These are phyloP conservation scores for Gambusia holbrooki DNA, from an alignment of 2,113 vertebrate genomes.

Conservation along the genomic window DNA sequence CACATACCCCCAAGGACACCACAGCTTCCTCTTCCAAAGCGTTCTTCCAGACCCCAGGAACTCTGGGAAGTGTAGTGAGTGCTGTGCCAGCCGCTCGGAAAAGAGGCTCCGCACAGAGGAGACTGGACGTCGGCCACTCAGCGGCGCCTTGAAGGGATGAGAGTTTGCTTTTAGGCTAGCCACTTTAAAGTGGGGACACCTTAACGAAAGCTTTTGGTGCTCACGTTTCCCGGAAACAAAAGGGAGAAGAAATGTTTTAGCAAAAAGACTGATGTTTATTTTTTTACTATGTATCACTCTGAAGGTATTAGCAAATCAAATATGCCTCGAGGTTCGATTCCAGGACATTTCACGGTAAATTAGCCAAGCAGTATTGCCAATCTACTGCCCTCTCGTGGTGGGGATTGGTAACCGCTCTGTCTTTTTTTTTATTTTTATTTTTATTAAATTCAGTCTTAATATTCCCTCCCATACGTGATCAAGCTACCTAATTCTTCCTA, in stretches of 20 bases:
- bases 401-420: slow-evolving; percentile 17
- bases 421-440: background rate
- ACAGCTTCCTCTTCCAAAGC: slow-evolving; percentile 72
- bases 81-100: slow-evolving; percentile 62
- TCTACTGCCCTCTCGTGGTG: slow-evolving; percentile 61
- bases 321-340: slow-evolving; percentile 25
- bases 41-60: slow-evolving; percentile 92
- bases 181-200: background rate
- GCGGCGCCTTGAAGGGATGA: slow-evolving; percentile 47
- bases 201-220: slow-evolving; percentile 35
- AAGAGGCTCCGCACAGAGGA: slow-evolving; percentile 87
- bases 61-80: slow-evolving; percentile 64
- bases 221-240: slow-evolving; percentile 2
- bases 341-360: slow-evolving; percentile 6
- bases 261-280: background rate
- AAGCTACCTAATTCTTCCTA: slow-evolving; percentile 38
- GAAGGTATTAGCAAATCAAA: background rate
- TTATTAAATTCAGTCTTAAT: slow-evolving; percentile 13
- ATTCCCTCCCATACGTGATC: slow-evolving; percentile 25
- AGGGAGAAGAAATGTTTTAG: background rate
- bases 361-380: slow-evolving; percentile 28
- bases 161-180: background rate
- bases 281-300: background rate
- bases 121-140: slow-evolving; percentile 85
- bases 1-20: slow-evolving; percentile 85